Conservation (phyloP, 1,140 invertebrate genomes). For the Tetramorium parvispinum region DNA sequence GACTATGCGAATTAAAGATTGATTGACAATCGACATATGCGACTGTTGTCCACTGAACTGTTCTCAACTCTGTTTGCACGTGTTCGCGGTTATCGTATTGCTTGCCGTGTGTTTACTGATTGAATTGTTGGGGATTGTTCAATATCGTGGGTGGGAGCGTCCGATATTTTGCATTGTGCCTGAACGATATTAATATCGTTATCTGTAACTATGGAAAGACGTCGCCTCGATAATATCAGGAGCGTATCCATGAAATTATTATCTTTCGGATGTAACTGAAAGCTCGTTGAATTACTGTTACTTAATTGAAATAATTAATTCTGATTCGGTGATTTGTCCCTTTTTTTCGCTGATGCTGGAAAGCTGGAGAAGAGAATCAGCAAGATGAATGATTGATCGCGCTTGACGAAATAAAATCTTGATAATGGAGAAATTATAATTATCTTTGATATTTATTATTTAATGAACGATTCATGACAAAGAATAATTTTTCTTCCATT, state of each 20-base stretch:
- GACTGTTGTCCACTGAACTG: constrained; percentile 65
- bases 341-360: not conserved
- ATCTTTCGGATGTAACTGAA: not conserved
- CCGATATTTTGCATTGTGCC: constrained; percentile 5
- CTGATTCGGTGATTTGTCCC: too few species aligned
- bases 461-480: not conserved
- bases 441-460: not conserved
- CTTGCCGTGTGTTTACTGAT: constrained; percentile 48
- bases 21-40: constrained; percentile 71
- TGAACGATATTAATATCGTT: not conserved
- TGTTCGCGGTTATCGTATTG: constrained; percentile 76
- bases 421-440: not conserved
- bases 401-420: not conserved
- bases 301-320: not conserved
- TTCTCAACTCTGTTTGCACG: constrained; percentile 75
- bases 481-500: not conserved
- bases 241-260: constrained; percentile 18
- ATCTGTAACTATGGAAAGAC: constrained; percentile 13
- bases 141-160: not conserved
- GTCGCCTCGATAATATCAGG: constrained; percentile 9
- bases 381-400: not conserved
- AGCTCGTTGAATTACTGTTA: not conserved
- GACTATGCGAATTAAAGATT: constrained; percentile 77
- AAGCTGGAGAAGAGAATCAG: not conserved
- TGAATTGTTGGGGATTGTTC: constrained; percentile 35